Conservation (phyloP, 2,888 invertebrate genomes). For the Cephus pygmeus region DNA sequence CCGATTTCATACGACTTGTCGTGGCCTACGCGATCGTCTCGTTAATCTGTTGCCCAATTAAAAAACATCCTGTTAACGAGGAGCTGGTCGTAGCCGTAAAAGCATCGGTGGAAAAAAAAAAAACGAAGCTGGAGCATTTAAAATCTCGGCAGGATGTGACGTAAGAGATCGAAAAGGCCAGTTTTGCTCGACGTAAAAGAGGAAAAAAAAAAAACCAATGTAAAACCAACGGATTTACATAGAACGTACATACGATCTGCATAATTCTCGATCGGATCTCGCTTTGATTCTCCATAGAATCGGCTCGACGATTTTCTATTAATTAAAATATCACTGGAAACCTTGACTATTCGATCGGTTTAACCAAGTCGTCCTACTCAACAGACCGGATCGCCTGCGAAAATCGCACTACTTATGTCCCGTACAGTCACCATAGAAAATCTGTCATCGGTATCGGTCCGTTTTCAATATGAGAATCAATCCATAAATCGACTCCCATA, state of each 20-base stretch:
- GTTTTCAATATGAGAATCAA: background rate
- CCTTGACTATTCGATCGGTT: background rate
- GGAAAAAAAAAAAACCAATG: background rate
- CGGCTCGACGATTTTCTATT: background rate
- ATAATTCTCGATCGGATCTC: background rate
- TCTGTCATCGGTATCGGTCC: background rate
- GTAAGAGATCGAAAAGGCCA: background rate
- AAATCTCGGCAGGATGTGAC: background rate
- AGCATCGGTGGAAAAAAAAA: background rate
- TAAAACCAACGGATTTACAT: background rate
- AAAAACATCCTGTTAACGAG: conserved; percentile 5
- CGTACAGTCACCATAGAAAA: background rate
- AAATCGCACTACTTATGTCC: background rate
- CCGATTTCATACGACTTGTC: background rate
- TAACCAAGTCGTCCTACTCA: background rate
- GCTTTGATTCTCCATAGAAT: background rate
- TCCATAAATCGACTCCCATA: background rate
- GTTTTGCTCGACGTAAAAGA: background rate
- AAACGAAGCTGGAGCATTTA: background rate
- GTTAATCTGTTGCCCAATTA: background rate
- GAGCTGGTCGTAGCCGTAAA: background rate
- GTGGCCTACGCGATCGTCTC: background rate
- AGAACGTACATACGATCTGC: background rate
- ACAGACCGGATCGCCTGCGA: background rate
- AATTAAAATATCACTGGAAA: background rate